Conservation (phyloP, 2,113 vertebrate species). For the Alligator mississippiensis region DNA sequence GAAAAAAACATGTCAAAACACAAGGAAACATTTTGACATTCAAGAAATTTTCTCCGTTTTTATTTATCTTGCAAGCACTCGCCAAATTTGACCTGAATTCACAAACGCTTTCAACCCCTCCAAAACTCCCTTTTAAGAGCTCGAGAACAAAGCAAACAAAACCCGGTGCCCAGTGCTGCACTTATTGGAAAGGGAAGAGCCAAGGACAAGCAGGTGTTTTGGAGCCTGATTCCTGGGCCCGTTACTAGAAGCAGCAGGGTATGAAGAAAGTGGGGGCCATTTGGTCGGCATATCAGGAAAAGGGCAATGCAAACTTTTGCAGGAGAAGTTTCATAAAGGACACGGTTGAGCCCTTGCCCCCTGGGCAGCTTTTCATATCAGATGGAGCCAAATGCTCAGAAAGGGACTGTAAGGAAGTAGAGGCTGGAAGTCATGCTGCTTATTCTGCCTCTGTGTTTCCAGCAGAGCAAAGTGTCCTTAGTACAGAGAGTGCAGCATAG, state of each 20-base stretch:
- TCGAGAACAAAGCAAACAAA: background rate
- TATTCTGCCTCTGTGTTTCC: background rate
- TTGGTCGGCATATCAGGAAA: no score
- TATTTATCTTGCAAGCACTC: no score
- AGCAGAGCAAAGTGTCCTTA: background rate
- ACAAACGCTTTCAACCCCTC: no score
- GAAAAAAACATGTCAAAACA: no score
- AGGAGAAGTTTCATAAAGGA: background rate
- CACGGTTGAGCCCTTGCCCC: background rate
- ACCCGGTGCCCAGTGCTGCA: background rate
- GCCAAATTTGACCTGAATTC: no score
- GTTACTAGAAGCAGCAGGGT: fast-evolving
- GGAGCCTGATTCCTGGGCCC: no score
- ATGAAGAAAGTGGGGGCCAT: background rate
- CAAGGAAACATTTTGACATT: no score
- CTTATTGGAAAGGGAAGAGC: background rate
- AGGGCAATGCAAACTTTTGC: no score
- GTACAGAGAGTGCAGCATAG: background rate
- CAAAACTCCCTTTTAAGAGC: no score
- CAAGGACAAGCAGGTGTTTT: background rate
- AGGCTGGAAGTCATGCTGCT: background rate
- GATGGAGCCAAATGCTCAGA: fast-evolving
- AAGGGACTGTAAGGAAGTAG: background rate
- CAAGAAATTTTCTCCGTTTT: no score
- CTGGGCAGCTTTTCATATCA: background rate